These are phyloP conservation scores for Neoitamus cyanurus DNA, from an alignment of 2,888 invertebrate species.

Conservation along the genomic window DNA sequence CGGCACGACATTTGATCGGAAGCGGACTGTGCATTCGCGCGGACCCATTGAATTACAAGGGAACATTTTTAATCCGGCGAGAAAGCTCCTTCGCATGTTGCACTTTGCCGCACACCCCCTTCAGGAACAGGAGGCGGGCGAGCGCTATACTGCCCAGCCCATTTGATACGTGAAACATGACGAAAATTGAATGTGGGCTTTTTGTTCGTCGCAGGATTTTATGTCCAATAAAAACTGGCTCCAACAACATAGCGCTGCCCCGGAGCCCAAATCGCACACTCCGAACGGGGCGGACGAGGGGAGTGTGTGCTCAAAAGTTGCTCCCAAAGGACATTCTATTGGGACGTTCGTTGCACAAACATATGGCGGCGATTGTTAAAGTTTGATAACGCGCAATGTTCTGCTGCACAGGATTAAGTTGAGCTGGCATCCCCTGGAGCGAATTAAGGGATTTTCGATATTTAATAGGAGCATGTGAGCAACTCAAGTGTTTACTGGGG, in stretches of 20 bases:
- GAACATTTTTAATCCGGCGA: slow-evolving; percentile 4
- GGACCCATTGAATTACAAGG: not conserved
- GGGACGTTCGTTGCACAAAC: not conserved
- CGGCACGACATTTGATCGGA: not conserved
- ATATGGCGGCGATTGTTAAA: slow-evolving; percentile 11
- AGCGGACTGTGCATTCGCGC: not conserved
- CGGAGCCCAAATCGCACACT: not conserved
- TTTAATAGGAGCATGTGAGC: not conserved
- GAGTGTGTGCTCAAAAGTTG: not conserved
- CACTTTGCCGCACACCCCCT: not conserved
- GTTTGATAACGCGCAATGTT: slow-evolving; percentile 5
- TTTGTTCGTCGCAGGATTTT: slow-evolving; percentile 7
- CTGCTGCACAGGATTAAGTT: not conserved
- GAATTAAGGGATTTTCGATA: slow-evolving; percentile 5
- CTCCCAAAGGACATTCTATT: not conserved
- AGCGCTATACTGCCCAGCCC: not conserved
- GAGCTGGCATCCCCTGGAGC: not conserved
- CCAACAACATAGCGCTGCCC: not conserved
- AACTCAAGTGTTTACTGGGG: not conserved
- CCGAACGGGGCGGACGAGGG: not conserved
- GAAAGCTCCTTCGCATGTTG: slow-evolving; percentile 4
- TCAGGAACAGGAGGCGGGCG: not conserved
- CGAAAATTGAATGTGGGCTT: slow-evolving; percentile 36
- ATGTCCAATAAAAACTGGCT: slow-evolving; percentile 21
- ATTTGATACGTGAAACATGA: slow-evolving; percentile 36